These are phyloP conservation scores for Gorilla gorilla DNA, from an alignment of 2,113 vertebrate species.

Conservation along the genomic window DNA sequence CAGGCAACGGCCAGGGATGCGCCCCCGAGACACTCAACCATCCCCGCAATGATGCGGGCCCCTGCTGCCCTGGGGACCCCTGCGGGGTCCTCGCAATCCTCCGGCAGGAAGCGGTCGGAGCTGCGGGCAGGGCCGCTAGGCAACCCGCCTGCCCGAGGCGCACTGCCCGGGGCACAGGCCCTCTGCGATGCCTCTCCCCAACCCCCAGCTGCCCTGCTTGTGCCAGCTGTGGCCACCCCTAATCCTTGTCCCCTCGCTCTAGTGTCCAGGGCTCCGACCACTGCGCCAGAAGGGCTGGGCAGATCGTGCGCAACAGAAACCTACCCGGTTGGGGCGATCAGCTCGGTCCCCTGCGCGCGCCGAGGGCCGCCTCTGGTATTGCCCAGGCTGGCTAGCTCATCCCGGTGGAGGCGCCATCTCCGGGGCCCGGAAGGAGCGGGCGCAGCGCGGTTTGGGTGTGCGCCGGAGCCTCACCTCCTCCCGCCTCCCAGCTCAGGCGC, in stretches of 20 bases:
- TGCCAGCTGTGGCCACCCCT: not conserved
- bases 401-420: not conserved
- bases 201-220: not conserved
- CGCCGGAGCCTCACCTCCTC: constrained; percentile 8
- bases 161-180: not conserved
- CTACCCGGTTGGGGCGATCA: constrained; percentile 27
- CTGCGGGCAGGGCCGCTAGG: not conserved
- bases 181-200: not conserved
- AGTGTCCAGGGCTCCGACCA: not conserved
- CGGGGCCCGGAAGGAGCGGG: not conserved
- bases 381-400: not conserved
- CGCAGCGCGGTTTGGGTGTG: not conserved
- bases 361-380: not conserved
- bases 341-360: not conserved
- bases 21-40: not conserved
- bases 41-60: not conserved
- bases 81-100: not conserved
- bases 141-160: not conserved
- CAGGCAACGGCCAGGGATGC: not conserved
- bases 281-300: not conserved
- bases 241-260: not conserved
- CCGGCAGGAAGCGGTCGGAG: not conserved
- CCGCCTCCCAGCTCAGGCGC: not conserved
- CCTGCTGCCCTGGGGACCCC: not conserved
- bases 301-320: not conserved